Evolutionary conservation across 2,113 vertebrate species (phyloP), one percentile per base, ranked within the genome.

Genomic region (Percina caprodes): DNA sequence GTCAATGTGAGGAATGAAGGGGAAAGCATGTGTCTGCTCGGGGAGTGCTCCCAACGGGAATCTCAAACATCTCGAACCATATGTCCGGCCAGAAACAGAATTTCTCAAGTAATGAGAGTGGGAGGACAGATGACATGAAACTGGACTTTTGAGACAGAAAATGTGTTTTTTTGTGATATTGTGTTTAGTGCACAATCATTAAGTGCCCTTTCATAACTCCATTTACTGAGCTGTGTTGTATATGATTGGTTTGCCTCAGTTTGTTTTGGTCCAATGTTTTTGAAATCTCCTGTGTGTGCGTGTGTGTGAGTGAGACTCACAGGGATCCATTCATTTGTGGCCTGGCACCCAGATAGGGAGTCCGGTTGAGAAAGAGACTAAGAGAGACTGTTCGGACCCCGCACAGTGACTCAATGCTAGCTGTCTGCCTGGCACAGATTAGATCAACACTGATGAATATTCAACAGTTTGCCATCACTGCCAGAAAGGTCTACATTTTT

Each of bases 371-470:
- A 89, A 87, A 86, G 87, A 83, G 88, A 93, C 91, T 93, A 85
- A 93, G 91, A 63, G 89, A 89, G 87, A 90, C 91, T 93, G 91
- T 93, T 92, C 68, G 74, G 84, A 86, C 81, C 83, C 67, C 78
- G 69, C 90, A 86, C 72, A 87, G 83, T 91, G 93, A 94, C 91
- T 94, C 91, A 90, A 92, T 93, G 88, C 92, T 91, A 61, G 91
- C 88, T 92, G 92, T 93, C 90, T 89, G 90, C 89, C 91, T 92
- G 93, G 92, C 92, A 93, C 92, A 89, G 88, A 93, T 92, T 93
- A 93, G 91, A 87, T 93, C 92, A 92, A 94, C 92, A 92, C 87
- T 80, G 56, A 92, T 94, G 86, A 93, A 92, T 94, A 93, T 94
- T 92, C 88, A 94, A 3, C 72, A 77, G 86, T 51, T 65, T 72